phyloP scores from a whole-genome alignment of 1,140 invertebrate genomes.

The Penaeus chinensis region DNA sequence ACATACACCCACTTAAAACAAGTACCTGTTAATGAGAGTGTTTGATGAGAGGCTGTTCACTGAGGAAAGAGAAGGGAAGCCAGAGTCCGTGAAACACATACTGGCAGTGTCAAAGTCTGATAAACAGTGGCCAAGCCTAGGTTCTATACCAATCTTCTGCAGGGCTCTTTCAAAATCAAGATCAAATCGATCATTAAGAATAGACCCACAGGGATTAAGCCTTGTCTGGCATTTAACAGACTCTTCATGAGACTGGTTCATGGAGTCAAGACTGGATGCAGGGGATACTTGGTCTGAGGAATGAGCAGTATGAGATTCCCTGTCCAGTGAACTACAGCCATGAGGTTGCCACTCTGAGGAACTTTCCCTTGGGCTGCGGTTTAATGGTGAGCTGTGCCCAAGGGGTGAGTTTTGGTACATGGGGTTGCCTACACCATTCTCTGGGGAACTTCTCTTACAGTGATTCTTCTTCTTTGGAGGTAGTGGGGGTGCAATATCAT shows the following conservation, averaged over 20 bases:
- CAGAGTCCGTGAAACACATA: slow-evolving; percentile 8
- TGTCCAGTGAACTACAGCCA: slow-evolving; percentile 31
- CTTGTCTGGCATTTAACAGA: slow-evolving; percentile 32
- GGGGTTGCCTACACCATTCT: slow-evolving; percentile 1
- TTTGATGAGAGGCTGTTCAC: slow-evolving; percentile 29
- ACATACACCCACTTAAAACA: not conserved
- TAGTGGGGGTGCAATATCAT: slow-evolving; percentile 74
- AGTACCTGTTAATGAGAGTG: slow-evolving; percentile 26
- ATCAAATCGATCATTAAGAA: slow-evolving; percentile 22
- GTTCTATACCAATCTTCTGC: slow-evolving; percentile 3
- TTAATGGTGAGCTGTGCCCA: slow-evolving; percentile 43
- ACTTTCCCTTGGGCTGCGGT: slow-evolving; percentile 40
- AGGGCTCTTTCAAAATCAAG: slow-evolving; percentile 29
- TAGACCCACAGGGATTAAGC: slow-evolving; percentile 32
- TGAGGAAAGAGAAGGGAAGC: slow-evolving; percentile 37
- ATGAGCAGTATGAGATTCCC: slow-evolving; percentile 63
- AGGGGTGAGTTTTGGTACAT: slow-evolving; percentile 25
- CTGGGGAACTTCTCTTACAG: slow-evolving; percentile 66
- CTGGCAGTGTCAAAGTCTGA: not conserved
- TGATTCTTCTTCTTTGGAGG: slow-evolving; percentile 76
- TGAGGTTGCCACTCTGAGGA: slow-evolving; percentile 36
- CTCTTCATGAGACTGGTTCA: slow-evolving; percentile 81
- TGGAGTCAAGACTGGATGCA: slow-evolving; percentile 86
- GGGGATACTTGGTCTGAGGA: slow-evolving; percentile 74
- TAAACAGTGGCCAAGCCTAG: not conserved